phyloP scores from a whole-genome alignment of 1,140 invertebrate genomes.

The Meteorus sp. region DNA sequence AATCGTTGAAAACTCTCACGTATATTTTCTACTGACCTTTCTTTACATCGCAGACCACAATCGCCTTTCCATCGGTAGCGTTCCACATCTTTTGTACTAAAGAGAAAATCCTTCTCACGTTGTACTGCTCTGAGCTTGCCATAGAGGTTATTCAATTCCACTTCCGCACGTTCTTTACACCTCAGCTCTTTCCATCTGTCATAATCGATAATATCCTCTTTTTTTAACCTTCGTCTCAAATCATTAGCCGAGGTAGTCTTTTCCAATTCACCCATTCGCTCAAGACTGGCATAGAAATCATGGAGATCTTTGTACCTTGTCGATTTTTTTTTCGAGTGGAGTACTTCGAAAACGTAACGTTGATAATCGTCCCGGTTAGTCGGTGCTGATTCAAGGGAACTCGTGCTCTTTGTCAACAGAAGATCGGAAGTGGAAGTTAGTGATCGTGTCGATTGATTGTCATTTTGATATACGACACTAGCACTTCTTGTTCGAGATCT shows the following conservation, averaged over 20 bases:
- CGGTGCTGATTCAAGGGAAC: constrained; percentile 53
- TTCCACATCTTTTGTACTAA: constrained; percentile 71
- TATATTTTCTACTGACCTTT: constrained; percentile 85
- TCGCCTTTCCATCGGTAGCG: constrained; percentile 76
- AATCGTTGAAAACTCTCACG: constrained; percentile 71
- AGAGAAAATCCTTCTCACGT: constrained; percentile 82
- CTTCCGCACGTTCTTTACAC: constrained; percentile 77
- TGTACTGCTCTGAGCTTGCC: constrained; percentile 77
- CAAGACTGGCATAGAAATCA: constrained; percentile 83
- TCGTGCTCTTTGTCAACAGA: constrained; percentile 53
- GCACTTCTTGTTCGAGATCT: constrained; percentile 66
- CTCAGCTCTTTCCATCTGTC: constrained; percentile 82
- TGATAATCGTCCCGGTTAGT: constrained; percentile 66
- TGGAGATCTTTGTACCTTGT: constrained; percentile 83
- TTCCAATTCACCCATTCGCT: constrained; percentile 82
- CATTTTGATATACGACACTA: constrained; percentile 60
- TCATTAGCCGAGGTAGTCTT: constrained; percentile 72
- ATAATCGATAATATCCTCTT: constrained; percentile 82
- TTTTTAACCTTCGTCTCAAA: constrained; percentile 68
- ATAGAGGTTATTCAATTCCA: constrained; percentile 78
- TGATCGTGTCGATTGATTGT: constrained; percentile 22
- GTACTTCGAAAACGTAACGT: constrained; percentile 70
- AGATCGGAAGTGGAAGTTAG: constrained; percentile 46
- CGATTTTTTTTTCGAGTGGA: constrained; percentile 73
- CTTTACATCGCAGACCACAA: constrained; percentile 76